Evolutionary conservation across 2,888 invertebrate species (phyloP), one percentile per base, ranked within the genome.

Genomic region (Actias luna): DNA sequence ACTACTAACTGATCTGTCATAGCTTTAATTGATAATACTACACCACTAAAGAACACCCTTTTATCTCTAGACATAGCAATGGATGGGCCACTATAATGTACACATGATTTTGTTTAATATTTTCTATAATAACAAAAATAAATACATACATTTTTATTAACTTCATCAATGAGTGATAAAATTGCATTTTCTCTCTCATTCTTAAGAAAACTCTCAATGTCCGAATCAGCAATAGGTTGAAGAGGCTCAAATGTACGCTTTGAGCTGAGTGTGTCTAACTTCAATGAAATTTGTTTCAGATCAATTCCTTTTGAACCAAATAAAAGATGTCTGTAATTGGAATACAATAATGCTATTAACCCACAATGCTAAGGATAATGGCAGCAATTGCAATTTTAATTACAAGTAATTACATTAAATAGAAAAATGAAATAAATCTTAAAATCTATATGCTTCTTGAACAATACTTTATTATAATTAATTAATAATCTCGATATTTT

Each of bases 141-240:
- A 33, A 18, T 65, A 92, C 94, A 93, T 92, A 97, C 97, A 87
- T 95, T 95, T 88, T 95, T 96, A 75, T 97, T 96, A 25, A 97
- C 97, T 81, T 97, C 97, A 84, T 99, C 98, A 75, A 99, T 97
- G 2, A 98, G 95, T 5, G 97, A 96, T 18, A 99, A 89, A 76
- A 99, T 96, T 0, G 98, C 97, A 94, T 98, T 99, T 90, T 98
- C 97, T 67, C 97, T 95, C 89, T 99, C 98, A 93, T 98, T 98
- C 82, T 96, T 96, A 22, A 99, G 88, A 83, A 96, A 98, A 75
- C 96, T 96, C 71, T 96, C 96, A 69, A 99, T 96, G 84, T 99
- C 98, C 22, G 98, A 97, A 79, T 98, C 98, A 42, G 96, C 95
- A 60, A 97, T 96, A 0, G 98, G 97, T 88, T 98, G 98, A 27